Evolutionary conservation across 2,113 vertebrate species (phyloP).

Genomic region (Phaetusa simplex): DNA sequence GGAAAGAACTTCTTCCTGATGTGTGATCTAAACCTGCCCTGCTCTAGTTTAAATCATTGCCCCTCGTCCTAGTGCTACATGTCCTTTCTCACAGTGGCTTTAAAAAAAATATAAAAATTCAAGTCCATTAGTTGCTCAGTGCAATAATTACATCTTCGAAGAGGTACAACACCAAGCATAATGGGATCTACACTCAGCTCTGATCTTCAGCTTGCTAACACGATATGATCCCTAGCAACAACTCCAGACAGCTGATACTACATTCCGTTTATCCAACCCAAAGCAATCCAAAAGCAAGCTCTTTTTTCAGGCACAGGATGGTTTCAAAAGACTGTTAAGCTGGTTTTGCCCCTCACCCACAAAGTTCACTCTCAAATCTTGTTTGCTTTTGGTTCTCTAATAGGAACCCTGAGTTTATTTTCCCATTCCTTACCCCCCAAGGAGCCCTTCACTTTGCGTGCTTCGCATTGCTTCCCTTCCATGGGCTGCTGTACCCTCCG

Average conservation of each 20-base stretch:
- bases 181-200: neutral
- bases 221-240: neutral
- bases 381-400: neutral
- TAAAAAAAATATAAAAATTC: neutral
- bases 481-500: neutral
- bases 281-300: neutral
- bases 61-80: too few relatives aligned
- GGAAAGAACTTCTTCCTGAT: too few relatives aligned
- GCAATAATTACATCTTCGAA: neutral
- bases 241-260: neutral
- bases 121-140: neutral
- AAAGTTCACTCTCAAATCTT: neutral
- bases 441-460: conserved; percentile 9
- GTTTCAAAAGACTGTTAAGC: neutral
- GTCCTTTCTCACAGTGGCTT: rapidly evolving
- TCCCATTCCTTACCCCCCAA: neutral
- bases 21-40: too few relatives aligned
- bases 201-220: neutral
- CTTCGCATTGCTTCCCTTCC: neutral
- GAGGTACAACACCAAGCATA: neutral
- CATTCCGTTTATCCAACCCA: neutral
- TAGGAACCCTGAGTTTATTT: neutral
- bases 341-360: neutral
- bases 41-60: too few relatives aligned
- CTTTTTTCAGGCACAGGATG: neutral